These are phyloP conservation scores for honey bee (Apis mellifera) DNA, from an alignment of 1,140 invertebrate genomes.

Conservation along the genomic window Amel_HAv3.1 CM009933.2:6936501-6937000, in stretches of 20 bases:
- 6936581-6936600: background rate
- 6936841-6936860: slow-evolving; percentile 26
- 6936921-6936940: slow-evolving; percentile 97
- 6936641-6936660: slow-evolving; percentile 1
- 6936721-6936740: background rate
- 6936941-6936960: slow-evolving; percentile 89
- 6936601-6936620: background rate
- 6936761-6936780: too few species aligned
- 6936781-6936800: too few species aligned
- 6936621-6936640: background rate
- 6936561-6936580: too few species aligned
- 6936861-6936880: slow-evolving; percentile 77
- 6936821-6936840: background rate
- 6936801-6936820: background rate
- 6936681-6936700: background rate
- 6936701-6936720: background rate
- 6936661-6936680: background rate
- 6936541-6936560: background rate
- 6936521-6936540: background rate
- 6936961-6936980: slow-evolving; percentile 89
- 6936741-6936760: too few species aligned
- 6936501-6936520: background rate
- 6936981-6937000: slow-evolving; percentile 94
- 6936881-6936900: slow-evolving; percentile 84
- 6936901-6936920: slow-evolving; percentile 95